Percentiles rank a stretch among this genome's conserved stretches.
Conservation (phyloP, 2,113 vertebrate genomes). For the Rhea pennata region DNA sequence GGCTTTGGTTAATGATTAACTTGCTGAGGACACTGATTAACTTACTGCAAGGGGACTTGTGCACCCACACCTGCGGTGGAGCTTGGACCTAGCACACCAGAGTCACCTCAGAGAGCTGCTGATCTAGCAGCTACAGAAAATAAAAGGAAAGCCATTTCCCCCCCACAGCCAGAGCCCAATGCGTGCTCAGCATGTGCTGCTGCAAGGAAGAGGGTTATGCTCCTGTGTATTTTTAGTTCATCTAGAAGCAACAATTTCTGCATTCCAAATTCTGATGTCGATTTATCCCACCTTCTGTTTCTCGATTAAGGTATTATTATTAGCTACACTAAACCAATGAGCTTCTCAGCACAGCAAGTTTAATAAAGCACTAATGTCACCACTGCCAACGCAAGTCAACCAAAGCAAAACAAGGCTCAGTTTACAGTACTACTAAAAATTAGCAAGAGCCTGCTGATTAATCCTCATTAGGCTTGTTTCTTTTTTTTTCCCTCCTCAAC, state of each 20-base stretch:
- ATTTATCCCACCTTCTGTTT: conserved; percentile 66
- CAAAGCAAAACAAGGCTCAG: conserved; percentile 35
- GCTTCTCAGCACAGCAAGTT: not conserved
- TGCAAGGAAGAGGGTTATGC: conserved; percentile 12
- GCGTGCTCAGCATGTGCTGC: not conserved
- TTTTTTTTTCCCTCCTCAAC: fast-evolving
- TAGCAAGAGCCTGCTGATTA: not conserved
- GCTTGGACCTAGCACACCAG: fast-evolving
- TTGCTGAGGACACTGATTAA: not conserved
- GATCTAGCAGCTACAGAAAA: not conserved
- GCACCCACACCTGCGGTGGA: not conserved
- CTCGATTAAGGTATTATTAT: conserved; percentile 45
- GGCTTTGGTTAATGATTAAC: conserved; percentile 25
- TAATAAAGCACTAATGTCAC: conserved; percentile 50
- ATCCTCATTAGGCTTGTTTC: not conserved
- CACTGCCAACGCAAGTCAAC: not conserved
- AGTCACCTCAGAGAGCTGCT: not conserved
- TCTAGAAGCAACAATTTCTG: conserved; percentile 17
- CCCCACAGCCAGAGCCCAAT: not conserved
- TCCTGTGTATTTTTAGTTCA: conserved; percentile 61
- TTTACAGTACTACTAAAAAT: conserved; percentile 31
- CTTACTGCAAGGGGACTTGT: not conserved
- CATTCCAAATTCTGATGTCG: not conserved
- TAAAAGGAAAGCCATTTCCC: not conserved
- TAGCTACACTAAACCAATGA: not conserved